phyloP scores from a whole-genome alignment of 2,797 vertebrate species.

The Furcifer pardalis region DNA sequence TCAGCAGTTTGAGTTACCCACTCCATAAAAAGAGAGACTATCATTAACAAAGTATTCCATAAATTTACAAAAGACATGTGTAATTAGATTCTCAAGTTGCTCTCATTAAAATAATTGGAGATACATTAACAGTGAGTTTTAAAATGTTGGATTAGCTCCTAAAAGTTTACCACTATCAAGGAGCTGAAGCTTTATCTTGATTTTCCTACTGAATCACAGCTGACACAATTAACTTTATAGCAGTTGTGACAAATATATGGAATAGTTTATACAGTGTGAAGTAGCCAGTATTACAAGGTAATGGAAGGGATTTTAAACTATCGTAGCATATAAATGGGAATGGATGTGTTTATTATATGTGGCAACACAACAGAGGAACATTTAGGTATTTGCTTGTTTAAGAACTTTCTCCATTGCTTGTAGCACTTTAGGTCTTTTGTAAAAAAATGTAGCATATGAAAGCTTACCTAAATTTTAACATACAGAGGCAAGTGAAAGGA shows the following conservation, averaged over 20 bases:
- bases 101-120: slow-evolving; percentile 30
- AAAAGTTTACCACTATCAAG: not conserved
- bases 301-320: not conserved
- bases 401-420: not conserved
- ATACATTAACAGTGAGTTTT: not conserved
- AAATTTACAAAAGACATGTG: not conserved
- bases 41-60: slow-evolving; percentile 13
- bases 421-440: not conserved
- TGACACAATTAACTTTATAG: not conserved
- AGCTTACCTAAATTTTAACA: not conserved
- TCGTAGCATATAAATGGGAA: not conserved
- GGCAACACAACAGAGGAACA: not conserved
- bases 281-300: not conserved
- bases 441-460: not conserved
- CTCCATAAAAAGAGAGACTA: not conserved
- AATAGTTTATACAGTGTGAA: not conserved
- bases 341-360: not conserved
- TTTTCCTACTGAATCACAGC: not conserved
- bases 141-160: not conserved
- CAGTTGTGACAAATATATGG: not conserved
- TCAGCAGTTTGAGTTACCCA: not conserved
- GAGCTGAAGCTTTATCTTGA: not conserved
- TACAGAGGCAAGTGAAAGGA: not conserved
- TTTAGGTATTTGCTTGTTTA: not conserved
- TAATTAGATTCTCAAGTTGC: slow-evolving; percentile 21